Percentiles rank a stretch among this genome's conserved stretches.
Evolutionary conservation across 2,797 vertebrate species (phyloP).

Genomic region (Micromesistius poutassou): DNA sequence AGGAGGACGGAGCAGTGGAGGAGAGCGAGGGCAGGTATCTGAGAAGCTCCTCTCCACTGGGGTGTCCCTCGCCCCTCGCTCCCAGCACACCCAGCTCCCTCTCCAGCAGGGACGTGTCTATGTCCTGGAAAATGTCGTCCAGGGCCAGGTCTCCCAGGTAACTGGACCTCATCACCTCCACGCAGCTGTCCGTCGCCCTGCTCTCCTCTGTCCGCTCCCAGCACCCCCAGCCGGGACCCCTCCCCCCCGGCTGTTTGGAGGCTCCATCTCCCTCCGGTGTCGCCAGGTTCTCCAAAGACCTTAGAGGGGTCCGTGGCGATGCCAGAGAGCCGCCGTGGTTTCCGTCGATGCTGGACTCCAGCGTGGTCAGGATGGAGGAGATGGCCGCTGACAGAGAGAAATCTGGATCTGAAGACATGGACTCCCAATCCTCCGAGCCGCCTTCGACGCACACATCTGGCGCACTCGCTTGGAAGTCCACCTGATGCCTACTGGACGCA

Average conservation of each 20-base stretch:
- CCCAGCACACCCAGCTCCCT: slow-evolving; percentile 56
- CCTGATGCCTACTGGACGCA: slow-evolving; percentile 10
- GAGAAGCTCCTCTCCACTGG: slow-evolving; percentile 47
- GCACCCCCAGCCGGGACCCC: slow-evolving; percentile 21
- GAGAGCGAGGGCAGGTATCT: slow-evolving; percentile 56
- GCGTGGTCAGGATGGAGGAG: slow-evolving; percentile 73
- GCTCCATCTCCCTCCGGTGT: slow-evolving; percentile 13
- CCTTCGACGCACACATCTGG: slow-evolving; percentile 29
- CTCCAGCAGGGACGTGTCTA: slow-evolving; percentile 76
- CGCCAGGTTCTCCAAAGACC: slow-evolving; percentile 64
- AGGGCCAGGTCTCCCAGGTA: slow-evolving; percentile 69
- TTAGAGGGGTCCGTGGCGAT: slow-evolving; percentile 51
- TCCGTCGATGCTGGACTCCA: slow-evolving; percentile 65
- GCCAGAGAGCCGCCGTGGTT: slow-evolving; percentile 35
- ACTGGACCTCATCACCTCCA: slow-evolving; percentile 66
- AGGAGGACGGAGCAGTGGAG: slow-evolving; percentile 19
- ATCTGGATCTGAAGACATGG: slow-evolving; percentile 73
- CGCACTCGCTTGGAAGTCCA: not conserved
- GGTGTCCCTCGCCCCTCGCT: slow-evolving; percentile 31
- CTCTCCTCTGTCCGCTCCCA: slow-evolving; percentile 41
- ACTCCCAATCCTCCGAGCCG: slow-evolving; percentile 63
- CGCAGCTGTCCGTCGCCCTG: slow-evolving; percentile 42
- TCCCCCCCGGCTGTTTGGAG: slow-evolving; percentile 35
- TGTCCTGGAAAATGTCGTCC: slow-evolving; percentile 79
- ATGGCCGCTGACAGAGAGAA: slow-evolving; percentile 77